Percentiles rank a stretch among this genome's conserved stretches.
Evolutionary conservation across 2,888 invertebrate genomes (phyloP).

Genomic region (Oscheius sp.): DNA sequence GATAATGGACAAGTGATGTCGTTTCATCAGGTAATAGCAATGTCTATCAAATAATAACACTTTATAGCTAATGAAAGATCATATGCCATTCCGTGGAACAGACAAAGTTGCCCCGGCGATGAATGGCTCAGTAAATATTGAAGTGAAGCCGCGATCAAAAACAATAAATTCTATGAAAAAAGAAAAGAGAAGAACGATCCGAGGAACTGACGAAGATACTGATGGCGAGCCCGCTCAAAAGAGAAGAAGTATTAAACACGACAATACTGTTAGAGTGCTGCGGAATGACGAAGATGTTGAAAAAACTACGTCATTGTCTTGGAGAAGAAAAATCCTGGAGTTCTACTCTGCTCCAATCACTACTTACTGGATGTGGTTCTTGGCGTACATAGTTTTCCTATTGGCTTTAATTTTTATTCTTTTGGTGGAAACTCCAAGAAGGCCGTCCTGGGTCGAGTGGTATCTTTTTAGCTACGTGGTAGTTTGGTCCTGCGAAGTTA

Average conservation of each 20-base stretch:
- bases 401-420: conserved; percentile 61
- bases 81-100: conserved; percentile 5
- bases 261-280: no score
- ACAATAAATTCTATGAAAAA: conserved; percentile 8
- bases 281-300: not conserved
- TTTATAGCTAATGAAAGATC: conserved; percentile 20
- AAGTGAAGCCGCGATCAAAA: conserved; percentile 1
- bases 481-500: conserved; percentile 61
- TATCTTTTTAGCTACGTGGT: conserved; percentile 65
- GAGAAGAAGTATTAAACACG: conserved; percentile 10
- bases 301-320: conserved; percentile 50
- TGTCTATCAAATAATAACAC: not conserved
- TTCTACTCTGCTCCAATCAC: conserved; percentile 99
- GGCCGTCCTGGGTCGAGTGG: conserved; percentile 58
- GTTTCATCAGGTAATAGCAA: conserved; percentile 13
- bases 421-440: conserved; percentile 53
- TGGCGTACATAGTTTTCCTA: conserved; percentile 65
- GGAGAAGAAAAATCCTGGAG: conserved; percentile 79
- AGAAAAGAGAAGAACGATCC: not conserved
- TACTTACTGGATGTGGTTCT: conserved; percentile 95
- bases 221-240: conserved; percentile 5
- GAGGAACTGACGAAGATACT: not conserved
- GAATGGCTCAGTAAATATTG: conserved; percentile 3
- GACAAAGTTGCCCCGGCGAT: conserved; percentile 4
- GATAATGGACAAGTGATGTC: conserved; percentile 6